Conservation (phyloP, 2,113 vertebrate species). For the Dolichotis patagonum region DNA sequence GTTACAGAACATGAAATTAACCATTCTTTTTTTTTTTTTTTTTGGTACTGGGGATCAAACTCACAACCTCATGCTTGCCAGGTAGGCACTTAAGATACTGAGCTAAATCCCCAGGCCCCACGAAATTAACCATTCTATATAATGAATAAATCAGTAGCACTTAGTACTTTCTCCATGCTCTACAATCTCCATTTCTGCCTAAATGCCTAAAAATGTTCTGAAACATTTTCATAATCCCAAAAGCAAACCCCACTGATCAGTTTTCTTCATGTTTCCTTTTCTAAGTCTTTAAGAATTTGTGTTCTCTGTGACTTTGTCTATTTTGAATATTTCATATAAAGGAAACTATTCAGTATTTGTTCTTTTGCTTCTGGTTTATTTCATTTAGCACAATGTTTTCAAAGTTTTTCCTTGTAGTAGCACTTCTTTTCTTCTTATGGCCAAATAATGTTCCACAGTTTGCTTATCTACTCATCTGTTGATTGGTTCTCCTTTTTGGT, state of each 20-base stretch:
- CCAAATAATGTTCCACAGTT: background rate
- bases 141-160: background rate
- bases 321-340: conserved; percentile 4
- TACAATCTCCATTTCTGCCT: background rate
- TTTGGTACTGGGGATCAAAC: too few species aligned
- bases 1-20: conserved; percentile 1
- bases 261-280: background rate
- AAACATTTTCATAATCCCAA: background rate
- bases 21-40: too few species aligned
- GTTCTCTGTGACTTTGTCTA: background rate
- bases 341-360: background rate
- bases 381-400: background rate
- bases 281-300: background rate
- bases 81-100: too few species aligned
- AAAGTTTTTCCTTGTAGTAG: background rate
- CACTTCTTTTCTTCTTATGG: background rate
- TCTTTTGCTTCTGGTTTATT: background rate
- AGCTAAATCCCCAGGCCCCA: too few species aligned
- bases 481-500: background rate
- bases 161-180: background rate
- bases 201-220: background rate
- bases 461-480: background rate
- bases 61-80: too few species aligned
- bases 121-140: conserved; percentile 36
- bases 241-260: background rate